phyloP scores from a whole-genome alignment of 2,888 invertebrate species.

The Drosophila dives region DNA sequence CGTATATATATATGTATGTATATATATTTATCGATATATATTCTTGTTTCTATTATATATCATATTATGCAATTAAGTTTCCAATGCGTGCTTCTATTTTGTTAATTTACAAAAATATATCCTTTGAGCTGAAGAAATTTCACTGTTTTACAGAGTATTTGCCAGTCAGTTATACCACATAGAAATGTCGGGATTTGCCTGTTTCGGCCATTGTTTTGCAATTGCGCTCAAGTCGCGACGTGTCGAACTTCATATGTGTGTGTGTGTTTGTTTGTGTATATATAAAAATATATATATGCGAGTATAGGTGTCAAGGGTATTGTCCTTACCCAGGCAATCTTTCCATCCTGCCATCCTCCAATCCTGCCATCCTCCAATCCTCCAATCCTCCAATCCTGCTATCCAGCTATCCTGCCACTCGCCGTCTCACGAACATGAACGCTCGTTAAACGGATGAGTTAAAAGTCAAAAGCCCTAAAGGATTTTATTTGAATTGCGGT shows the following conservation, averaged over 20 bases:
- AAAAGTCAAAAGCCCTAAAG: slow-evolving; percentile 84
- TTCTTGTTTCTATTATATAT: background rate
- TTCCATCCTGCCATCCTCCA: slow-evolving; percentile 30
- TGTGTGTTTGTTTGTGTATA: slow-evolving; percentile 18
- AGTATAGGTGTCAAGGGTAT: slow-evolving; percentile 75
- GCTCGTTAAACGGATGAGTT: slow-evolving; percentile 81
- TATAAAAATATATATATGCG: slow-evolving; percentile 21
- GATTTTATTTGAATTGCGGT: slow-evolving; percentile 83
- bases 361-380: slow-evolving; percentile 7
- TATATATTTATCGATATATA: background rate
- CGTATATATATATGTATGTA: background rate
- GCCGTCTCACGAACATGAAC: slow-evolving; percentile 73
- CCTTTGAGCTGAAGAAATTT: background rate
- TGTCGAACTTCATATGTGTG: slow-evolving; percentile 38
- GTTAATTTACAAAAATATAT: background rate
- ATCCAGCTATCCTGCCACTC: slow-evolving; percentile 34
- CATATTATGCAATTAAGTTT: background rate
- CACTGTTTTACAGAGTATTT: slow-evolving; percentile 31
- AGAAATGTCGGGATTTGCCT: slow-evolving; percentile 24
- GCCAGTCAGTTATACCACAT: slow-evolving; percentile 2
- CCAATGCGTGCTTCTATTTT: background rate
- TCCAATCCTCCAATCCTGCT: background rate
- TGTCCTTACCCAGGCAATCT: slow-evolving; percentile 65
- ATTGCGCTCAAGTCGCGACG: slow-evolving; percentile 58
- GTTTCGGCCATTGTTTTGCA: slow-evolving; percentile 64